Conservation (phyloP, 2,113 vertebrate genomes). For the Grus americana region DNA sequence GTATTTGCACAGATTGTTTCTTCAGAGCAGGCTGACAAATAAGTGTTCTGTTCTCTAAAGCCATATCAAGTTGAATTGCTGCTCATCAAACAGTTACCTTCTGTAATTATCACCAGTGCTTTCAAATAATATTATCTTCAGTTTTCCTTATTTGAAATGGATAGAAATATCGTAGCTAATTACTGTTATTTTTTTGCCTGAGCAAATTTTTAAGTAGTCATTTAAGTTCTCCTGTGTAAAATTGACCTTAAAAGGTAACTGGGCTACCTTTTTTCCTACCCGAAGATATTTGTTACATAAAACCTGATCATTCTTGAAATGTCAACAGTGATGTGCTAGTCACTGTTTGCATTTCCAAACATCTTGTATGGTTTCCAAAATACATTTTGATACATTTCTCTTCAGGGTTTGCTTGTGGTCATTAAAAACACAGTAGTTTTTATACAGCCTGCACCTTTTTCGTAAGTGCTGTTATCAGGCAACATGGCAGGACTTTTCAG, state of each 20-base stretch:
- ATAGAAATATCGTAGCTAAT: neutral
- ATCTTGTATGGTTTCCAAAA: neutral
- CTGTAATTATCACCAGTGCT: neutral
- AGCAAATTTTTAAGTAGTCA: neutral
- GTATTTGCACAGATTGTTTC: neutral
- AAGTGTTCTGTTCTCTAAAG: neutral
- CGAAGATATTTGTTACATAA: neutral
- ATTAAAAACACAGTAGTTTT: neutral
- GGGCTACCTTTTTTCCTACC: neutral
- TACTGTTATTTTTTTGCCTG: neutral
- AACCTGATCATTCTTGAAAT: neutral
- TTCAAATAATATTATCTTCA: neutral
- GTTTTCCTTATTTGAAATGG: neutral
- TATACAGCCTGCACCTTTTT: neutral
- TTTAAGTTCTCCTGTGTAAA: neutral
- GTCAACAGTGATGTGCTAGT: neutral
- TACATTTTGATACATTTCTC: neutral
- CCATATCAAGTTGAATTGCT: neutral
- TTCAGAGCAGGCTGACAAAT: neutral
- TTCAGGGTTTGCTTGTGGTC: neutral
- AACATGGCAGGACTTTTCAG: neutral
- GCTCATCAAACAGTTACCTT: neutral
- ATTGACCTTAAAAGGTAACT: neutral
- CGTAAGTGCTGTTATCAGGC: fast-evolving
- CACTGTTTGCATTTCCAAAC: neutral